phyloP scores from a whole-genome alignment of 2,113 vertebrate genomes.

The Tilapia sparmanii region DNA sequence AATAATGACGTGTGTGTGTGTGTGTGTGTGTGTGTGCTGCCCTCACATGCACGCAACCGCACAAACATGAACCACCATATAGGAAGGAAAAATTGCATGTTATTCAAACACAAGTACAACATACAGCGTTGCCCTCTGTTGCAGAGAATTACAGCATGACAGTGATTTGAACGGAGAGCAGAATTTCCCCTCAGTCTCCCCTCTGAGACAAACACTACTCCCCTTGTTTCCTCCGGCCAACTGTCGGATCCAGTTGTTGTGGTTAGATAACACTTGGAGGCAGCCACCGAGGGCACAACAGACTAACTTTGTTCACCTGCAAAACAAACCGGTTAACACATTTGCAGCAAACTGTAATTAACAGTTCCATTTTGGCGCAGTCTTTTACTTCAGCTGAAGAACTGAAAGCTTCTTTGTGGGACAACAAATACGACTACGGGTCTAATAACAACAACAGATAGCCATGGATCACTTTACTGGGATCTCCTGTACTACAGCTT shows the following conservation, averaged over 20 bases:
- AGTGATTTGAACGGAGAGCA: conserved; percentile 37
- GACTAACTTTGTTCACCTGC: conserved; percentile 41
- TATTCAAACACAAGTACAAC: not conserved
- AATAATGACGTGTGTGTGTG: conserved; percentile 44
- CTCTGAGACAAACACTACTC: conserved; percentile 38
- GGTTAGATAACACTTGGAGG: conserved; percentile 44
- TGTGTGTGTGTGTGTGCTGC: not conserved
- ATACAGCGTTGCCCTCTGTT: conserved; percentile 36
- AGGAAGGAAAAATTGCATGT: not conserved
- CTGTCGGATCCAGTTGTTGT: conserved; percentile 45
- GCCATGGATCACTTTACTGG: not conserved
- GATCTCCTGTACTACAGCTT: not conserved
- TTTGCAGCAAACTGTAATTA: not conserved
- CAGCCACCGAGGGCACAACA: not conserved
- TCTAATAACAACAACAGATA: not conserved
- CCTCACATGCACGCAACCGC: not conserved
- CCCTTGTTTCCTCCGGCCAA: conserved; percentile 35
- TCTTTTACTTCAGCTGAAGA: not conserved
- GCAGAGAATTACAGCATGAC: conserved; percentile 25
- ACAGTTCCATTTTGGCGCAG: not conserved
- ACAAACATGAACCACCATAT: not conserved
- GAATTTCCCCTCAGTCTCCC: conserved; percentile 10
- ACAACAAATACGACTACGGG: not conserved
- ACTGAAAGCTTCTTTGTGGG: not conserved
- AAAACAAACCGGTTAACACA: conserved; percentile 7